Percentiles rank a stretch among this genome's conserved stretches.
Evolutionary conservation across 2,797 vertebrate genomes (phyloP).

Genomic region (Pampus argenteus): DNA sequence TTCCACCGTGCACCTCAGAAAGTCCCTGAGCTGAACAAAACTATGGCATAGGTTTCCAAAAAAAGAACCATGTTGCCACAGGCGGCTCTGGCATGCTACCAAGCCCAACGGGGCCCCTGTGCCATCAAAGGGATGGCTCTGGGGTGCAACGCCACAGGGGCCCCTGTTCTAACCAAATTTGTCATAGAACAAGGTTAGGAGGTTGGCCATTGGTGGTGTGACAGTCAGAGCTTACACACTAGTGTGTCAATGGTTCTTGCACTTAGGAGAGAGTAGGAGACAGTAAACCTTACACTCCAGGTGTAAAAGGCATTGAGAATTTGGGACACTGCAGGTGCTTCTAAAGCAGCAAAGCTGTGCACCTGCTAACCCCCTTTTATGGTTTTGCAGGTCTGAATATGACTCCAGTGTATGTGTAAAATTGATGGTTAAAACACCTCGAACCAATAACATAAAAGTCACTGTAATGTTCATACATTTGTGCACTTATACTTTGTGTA

Average conservation of each 20-base stretch:
- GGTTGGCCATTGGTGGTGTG: constrained; percentile 7
- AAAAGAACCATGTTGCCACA: constrained; percentile 37
- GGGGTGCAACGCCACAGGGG: constrained; percentile 23
- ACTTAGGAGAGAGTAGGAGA: no score
- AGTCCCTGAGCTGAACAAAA: constrained; percentile 43
- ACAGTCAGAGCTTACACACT: not conserved
- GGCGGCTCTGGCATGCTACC: constrained; percentile 21
- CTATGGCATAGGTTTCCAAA: constrained; percentile 37
- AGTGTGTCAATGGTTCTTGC: no score
- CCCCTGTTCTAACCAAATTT: constrained; percentile 7
- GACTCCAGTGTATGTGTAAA: constrained; percentile 6
- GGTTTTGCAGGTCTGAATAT: constrained; percentile 23
- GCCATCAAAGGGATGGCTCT: constrained; percentile 41
- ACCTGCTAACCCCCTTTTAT: not conserved
- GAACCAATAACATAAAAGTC: not conserved
- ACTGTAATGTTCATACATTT: no score
- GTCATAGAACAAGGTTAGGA: constrained; percentile 15
- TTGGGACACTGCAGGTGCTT: constrained; percentile 33
- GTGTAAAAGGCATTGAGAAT: constrained; percentile 36
- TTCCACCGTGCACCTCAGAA: constrained; percentile 30
- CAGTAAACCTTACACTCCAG: constrained; percentile 18
- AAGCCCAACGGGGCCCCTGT: constrained; percentile 32
- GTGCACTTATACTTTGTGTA: not conserved
- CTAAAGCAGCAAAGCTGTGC: constrained; percentile 12
- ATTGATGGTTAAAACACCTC: not conserved